These are phyloP conservation scores for Conops quadrifasciatus DNA, from an alignment of 2,888 invertebrate species.

Conservation along the genomic window DNA sequence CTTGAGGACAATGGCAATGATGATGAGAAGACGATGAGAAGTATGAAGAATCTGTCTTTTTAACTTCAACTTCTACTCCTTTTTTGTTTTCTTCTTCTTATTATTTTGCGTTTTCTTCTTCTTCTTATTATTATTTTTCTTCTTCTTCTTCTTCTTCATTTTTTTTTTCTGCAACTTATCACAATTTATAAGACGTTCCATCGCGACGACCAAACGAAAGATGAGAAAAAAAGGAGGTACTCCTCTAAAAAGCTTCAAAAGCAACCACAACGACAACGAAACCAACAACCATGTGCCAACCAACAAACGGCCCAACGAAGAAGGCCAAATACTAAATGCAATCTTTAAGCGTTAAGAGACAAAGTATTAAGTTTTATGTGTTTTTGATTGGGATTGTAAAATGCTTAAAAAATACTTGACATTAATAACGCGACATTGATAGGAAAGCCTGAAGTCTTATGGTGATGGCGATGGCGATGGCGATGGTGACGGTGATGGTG, in stretches of 20 bases:
- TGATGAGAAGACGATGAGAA: too few species aligned
- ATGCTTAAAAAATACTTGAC: conserved; percentile 41
- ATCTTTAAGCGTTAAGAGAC: conserved; percentile 34
- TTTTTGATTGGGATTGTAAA: conserved; percentile 43
- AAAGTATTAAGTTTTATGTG: conserved; percentile 43
- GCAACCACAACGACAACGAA: background rate
- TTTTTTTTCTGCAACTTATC: too few species aligned
- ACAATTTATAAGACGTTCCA: too few species aligned
- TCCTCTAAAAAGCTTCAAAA: background rate
- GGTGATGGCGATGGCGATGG: background rate
- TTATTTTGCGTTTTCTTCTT: too few species aligned
- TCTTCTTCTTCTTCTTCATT: too few species aligned
- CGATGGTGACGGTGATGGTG: background rate
- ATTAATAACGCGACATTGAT: conserved; percentile 43
- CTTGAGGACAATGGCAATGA: too few species aligned
- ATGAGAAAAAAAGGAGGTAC: background rate
- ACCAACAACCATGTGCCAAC: background rate
- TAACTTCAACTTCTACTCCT: too few species aligned
- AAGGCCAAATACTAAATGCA: conserved; percentile 16
- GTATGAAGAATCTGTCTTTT: too few species aligned
- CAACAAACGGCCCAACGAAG: too few species aligned
- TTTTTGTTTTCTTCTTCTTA: too few species aligned
- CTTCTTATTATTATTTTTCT: too few species aligned
- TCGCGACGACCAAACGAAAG: too few species aligned
- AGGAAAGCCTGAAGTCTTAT: background rate